Evolutionary conservation across 1,140 invertebrate species (phyloP).

Genomic region (Brachionus koreanus): DNA sequence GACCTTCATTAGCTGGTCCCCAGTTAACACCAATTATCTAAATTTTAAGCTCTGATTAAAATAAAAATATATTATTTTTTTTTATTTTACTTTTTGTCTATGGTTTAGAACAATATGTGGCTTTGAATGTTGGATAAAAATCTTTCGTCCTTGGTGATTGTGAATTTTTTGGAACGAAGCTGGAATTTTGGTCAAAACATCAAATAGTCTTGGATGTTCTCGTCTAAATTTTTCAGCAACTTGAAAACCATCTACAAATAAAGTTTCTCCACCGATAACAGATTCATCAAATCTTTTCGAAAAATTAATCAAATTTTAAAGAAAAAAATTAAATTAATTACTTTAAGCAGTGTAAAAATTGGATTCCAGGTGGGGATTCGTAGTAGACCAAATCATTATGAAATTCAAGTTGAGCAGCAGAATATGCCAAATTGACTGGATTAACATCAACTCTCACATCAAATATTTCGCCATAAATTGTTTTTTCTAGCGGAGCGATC

Average conservation of each 20-base stretch:
- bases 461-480: slow-evolving; percentile 46
- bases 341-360: slow-evolving; percentile 54
- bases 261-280: slow-evolving; percentile 52
- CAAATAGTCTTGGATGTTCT: slow-evolving; percentile 50
- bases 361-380: slow-evolving; percentile 56
- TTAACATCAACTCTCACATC: slow-evolving; percentile 48
- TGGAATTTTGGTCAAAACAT: slow-evolving; percentile 49
- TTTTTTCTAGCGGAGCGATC: not conserved
- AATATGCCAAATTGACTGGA: slow-evolving; percentile 55
- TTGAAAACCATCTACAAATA: slow-evolving; percentile 51
- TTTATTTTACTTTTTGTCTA: slow-evolving; percentile 47
- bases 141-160: slow-evolving; percentile 46
- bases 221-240: slow-evolving; percentile 51
- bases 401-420: slow-evolving; percentile 48
- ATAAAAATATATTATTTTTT: not conserved
- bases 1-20: slow-evolving; percentile 54
- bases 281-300: slow-evolving; percentile 50
- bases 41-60: not conserved
- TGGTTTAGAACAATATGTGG: slow-evolving; percentile 52
- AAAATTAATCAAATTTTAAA: not conserved
- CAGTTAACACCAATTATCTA: slow-evolving; percentile 52
- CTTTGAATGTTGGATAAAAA: slow-evolving; percentile 51
- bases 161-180: slow-evolving; percentile 53
- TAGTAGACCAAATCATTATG: slow-evolving; percentile 56
- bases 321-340: slow-evolving; percentile 38